phyloP scores from a whole-genome alignment of 2,888 invertebrate species.

The Papilio gigon region DNA sequence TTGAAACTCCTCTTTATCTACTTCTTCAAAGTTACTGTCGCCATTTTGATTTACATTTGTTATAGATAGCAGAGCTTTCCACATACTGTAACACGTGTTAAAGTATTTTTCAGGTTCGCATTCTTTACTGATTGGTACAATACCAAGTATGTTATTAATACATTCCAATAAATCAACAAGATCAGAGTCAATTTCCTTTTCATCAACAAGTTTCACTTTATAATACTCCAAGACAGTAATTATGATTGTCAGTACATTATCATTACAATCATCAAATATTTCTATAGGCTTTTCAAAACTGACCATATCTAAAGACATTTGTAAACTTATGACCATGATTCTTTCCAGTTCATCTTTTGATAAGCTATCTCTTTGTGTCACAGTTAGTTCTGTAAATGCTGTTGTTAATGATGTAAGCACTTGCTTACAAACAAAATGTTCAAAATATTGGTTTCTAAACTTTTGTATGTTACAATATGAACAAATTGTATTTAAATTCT shows the following conservation, averaged over 20 bases:
- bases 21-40: slow-evolving; percentile 59
- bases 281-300: slow-evolving; percentile 68
- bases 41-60: slow-evolving; percentile 58
- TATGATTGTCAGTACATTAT: slow-evolving; percentile 59
- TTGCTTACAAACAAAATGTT: slow-evolving; percentile 64
- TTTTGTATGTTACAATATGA: slow-evolving; percentile 68
- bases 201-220: slow-evolving; percentile 63
- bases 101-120: slow-evolving; percentile 63
- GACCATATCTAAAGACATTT: slow-evolving; percentile 65
- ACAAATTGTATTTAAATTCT: slow-evolving; percentile 82
- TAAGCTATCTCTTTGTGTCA: slow-evolving; percentile 58
- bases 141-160: slow-evolving; percentile 59
- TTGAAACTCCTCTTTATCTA: slow-evolving; percentile 59
- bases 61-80: slow-evolving; percentile 60
- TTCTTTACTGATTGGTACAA: slow-evolving; percentile 55
- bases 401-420: slow-evolving; percentile 61
- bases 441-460: slow-evolving; percentile 61
- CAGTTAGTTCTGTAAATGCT: slow-evolving; percentile 64
- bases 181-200: slow-evolving; percentile 69
- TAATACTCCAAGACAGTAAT: slow-evolving; percentile 64
- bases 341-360: slow-evolving; percentile 67
- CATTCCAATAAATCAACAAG: slow-evolving; percentile 69
- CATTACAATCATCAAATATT: slow-evolving; percentile 58
- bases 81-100: slow-evolving; percentile 64
- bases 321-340: slow-evolving; percentile 65